Percentiles rank a stretch among this genome's conserved stretches.
Conservation (phyloP, 2,888 invertebrate species). For the Epicampocera succincta region DNA sequence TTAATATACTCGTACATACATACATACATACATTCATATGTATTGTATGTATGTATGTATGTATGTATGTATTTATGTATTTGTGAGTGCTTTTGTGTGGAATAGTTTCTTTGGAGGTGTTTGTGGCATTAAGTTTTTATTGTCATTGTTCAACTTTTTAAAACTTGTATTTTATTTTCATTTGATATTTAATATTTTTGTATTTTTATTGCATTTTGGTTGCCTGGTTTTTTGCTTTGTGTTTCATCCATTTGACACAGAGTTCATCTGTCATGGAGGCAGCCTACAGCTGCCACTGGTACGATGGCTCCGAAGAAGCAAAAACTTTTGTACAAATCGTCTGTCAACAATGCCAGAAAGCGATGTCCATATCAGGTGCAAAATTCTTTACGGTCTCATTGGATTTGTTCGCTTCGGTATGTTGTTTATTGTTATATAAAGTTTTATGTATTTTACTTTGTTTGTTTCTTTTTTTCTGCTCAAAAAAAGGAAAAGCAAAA, state of each 20-base stretch:
- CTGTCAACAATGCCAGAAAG: constrained; percentile 94
- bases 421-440: constrained; percentile 74
- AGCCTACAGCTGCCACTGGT: constrained; percentile 95
- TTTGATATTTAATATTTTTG: constrained; percentile 44
- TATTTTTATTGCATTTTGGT: constrained; percentile 6
- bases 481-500: constrained; percentile 22
- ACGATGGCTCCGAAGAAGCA: constrained; percentile 94
- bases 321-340: constrained; percentile 95
- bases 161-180: constrained; percentile 27
- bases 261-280: constrained; percentile 96
- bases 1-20: no score
- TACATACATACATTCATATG: no score
- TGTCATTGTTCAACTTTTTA: constrained; percentile 29
- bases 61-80: neutral
- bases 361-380: constrained; percentile 93
- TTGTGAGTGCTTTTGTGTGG: constrained; percentile 19
- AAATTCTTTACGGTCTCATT: constrained; percentile 94
- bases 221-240: no score
- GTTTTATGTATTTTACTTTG: neutral
- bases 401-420: constrained; percentile 93
- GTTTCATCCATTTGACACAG: no score
- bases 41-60: neutral
- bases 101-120: neutral
- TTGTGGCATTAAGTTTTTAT: neutral
- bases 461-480: neutral